Conservation (phyloP, 2,888 invertebrate species). For the Oscheius sp. region DNA sequence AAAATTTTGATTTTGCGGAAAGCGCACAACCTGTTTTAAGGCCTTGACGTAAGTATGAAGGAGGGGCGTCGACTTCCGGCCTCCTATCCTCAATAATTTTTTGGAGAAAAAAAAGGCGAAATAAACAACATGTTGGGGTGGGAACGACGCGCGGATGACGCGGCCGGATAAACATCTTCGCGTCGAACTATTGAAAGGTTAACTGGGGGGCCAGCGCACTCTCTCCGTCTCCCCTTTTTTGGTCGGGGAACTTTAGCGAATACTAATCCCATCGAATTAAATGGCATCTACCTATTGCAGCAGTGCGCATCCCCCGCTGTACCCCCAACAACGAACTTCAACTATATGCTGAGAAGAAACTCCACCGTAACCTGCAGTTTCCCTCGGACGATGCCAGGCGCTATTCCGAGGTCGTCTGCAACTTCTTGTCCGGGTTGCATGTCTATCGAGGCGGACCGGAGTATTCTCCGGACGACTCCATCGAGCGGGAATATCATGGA, state of each 20-base stretch:
- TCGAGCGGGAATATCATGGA: constrained; percentile 50
- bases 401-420: constrained; percentile 70
- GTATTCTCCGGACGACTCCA: constrained; percentile 39
- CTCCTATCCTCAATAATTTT: neutral
- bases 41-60: constrained; percentile 1
- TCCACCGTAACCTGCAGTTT: constrained; percentile 53
- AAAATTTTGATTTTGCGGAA: neutral
- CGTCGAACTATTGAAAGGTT: too few species aligned
- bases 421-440: constrained; percentile 70
- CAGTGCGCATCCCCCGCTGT: constrained; percentile 55
- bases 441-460: constrained; percentile 55
- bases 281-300: constrained; percentile 41
- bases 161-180: constrained; percentile 25
- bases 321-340: constrained; percentile 48
- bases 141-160: constrained; percentile 12
- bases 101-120: constrained; percentile 3
- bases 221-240: too few species aligned
- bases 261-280: neutral
- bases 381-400: constrained; percentile 46
- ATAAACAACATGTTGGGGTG: constrained; percentile 8
- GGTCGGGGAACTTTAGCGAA: neutral
- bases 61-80: constrained; percentile 8
- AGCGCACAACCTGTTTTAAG: too few species aligned
- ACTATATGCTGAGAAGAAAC: constrained; percentile 41
- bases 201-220: too few species aligned